Percentiles rank a stretch among this genome's conserved stretches.
These are phyloP conservation scores for Rotaria magnacalcarata DNA, from an alignment of 2,888 invertebrate species.

Conservation along the genomic window DNA sequence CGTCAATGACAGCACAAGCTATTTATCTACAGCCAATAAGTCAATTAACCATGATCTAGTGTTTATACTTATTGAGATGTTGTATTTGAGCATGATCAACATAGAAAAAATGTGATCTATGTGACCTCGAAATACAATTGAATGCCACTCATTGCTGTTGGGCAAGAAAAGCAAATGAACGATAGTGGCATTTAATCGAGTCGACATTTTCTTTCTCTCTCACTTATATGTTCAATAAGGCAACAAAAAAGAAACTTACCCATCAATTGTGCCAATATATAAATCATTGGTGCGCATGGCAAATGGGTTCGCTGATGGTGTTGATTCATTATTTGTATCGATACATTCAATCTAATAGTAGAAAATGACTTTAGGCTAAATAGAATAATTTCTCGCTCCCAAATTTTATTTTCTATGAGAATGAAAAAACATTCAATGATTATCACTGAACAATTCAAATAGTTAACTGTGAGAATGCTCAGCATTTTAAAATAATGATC, in stretches of 20 bases:
- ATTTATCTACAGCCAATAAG: background rate
- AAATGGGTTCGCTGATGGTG: background rate
- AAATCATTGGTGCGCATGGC: background rate
- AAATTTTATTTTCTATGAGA: too few relatives aligned
- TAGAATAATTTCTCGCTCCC: too few relatives aligned
- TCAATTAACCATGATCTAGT: background rate
- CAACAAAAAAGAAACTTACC: constrained; percentile 1
- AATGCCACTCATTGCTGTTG: background rate
- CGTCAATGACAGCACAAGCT: background rate
- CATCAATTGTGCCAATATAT: background rate
- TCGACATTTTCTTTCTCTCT: background rate
- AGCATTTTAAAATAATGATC: background rate
- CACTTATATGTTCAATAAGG: background rate
- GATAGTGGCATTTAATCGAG: constrained; percentile 8
- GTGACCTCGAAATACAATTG: constrained; percentile 13
- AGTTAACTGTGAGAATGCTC: background rate
- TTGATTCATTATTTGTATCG: background rate
- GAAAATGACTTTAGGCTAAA: background rate
- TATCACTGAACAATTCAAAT: background rate
- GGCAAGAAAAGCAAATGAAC: constrained; percentile 22
- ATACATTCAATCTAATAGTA: constrained; percentile 2
- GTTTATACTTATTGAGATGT: background rate
- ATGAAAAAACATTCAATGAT: too few relatives aligned
- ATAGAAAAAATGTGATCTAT: constrained; percentile 19
- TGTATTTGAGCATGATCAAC: background rate